Conservation (phyloP, 1,140 invertebrate genomes). For the Euschistus heros region DNA sequence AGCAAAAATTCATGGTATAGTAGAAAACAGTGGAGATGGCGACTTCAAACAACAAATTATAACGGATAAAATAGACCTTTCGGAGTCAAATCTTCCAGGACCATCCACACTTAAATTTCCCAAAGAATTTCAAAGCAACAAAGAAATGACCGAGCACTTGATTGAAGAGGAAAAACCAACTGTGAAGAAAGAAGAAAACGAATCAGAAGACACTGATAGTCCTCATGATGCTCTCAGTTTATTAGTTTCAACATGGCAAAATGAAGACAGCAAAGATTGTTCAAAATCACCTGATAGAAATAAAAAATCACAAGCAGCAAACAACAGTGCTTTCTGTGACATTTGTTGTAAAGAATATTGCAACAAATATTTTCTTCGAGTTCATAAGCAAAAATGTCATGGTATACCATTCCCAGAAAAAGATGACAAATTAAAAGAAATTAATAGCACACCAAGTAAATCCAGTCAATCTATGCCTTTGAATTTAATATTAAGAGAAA, state of each 20-base stretch:
- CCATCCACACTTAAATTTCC: slow-evolving; percentile 18
- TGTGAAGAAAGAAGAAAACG: slow-evolving; percentile 26
- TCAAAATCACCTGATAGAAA: slow-evolving; percentile 23
- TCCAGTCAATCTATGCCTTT: slow-evolving; percentile 25
- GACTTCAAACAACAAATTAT: slow-evolving; percentile 24
- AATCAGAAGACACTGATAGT: slow-evolving; percentile 22
- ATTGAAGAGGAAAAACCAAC: slow-evolving; percentile 21
- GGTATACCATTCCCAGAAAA: slow-evolving; percentile 50
- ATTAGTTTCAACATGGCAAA: slow-evolving; percentile 23
- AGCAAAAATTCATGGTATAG: slow-evolving; percentile 44
- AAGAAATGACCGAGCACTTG: slow-evolving; percentile 1
- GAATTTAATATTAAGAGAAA: slow-evolving; percentile 27
- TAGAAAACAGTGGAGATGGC: slow-evolving; percentile 29
- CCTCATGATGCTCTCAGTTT: slow-evolving; percentile 19
- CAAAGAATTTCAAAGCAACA: background rate
- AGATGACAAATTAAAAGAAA: slow-evolving; percentile 35
- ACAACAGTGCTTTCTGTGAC: slow-evolving; percentile 62
- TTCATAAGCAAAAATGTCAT: slow-evolving; percentile 79
- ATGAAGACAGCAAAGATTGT: slow-evolving; percentile 24
- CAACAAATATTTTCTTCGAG: slow-evolving; percentile 87
- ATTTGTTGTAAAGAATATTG: slow-evolving; percentile 91
- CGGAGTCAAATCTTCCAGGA: slow-evolving; percentile 21
- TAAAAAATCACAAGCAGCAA: slow-evolving; percentile 22
- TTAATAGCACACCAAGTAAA: slow-evolving; percentile 16
- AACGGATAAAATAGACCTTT: slow-evolving; percentile 3